Evolutionary conservation across 2,888 invertebrate species (phyloP), one percentile per base, ranked within the genome.

Genomic region (Ochropacha duplaris): DNA sequence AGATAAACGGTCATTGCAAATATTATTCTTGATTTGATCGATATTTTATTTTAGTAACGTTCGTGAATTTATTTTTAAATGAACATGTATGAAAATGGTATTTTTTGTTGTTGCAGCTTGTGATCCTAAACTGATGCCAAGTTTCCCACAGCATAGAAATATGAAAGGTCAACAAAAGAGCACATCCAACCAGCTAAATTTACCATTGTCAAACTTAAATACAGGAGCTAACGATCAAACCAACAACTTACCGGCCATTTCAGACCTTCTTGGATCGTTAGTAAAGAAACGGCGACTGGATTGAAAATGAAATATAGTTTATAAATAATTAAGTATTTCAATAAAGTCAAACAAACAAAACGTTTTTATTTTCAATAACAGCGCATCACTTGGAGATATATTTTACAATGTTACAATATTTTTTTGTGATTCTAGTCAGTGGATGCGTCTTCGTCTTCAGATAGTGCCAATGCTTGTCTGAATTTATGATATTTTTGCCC

Each of bases 101-200:
- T 19, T 44, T 44, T 44, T 36, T 44, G 16, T 74, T 77, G 62
- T 93, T 93, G 9, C 86, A 98, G 98, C 99, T 0, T 99, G 99
- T 86, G 98, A 99, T 84, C 98, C 99, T 2, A 98, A 98, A 78
- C 90, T 99, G 81, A 99, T 99, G 99, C 99, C 99, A 1, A 98
- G 98, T 68, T 99, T 99, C 84, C 99, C 99, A 0, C 99, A 99
- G 81, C 98, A 99, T 82, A 95, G 99, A 70, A 98, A 98, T 84
- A 95, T 97, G 93, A 96, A 94, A 70, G 93, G 93, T 0, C 90
- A 86, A 61, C 84, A 79, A 63, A 90, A 90, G 66, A 68, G 64
- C 31, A 58, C 87, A 14, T 77, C 81, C 56, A 93, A 86, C 66
- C 92, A 87, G 69, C 74, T 93, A 54, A 92, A 86, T 66, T 87